phyloP scores from a whole-genome alignment of 2,113 vertebrate species.

The Deroptyus accipitrinus region DNA sequence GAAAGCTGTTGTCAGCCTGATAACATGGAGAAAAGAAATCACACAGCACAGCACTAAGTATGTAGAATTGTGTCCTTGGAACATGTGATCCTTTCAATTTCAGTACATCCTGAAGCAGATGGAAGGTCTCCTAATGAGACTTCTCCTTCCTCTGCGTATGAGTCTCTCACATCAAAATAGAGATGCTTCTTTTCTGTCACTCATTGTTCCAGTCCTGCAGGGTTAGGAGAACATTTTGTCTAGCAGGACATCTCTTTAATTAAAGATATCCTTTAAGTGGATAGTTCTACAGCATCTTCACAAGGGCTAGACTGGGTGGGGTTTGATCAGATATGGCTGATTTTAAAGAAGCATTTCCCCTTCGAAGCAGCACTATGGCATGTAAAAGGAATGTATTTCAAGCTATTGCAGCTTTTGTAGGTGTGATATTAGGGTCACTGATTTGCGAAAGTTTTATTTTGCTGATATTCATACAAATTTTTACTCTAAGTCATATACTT shows the following conservation, averaged over 20 bases:
- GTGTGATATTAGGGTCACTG: neutral
- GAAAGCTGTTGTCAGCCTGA: neutral
- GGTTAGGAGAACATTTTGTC: constrained; percentile 27
- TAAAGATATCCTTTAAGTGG: constrained; percentile 4
- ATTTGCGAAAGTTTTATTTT: neutral
- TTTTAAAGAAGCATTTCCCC: neutral
- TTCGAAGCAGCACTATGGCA: neutral
- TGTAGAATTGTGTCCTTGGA: neutral
- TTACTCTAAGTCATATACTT: neutral
- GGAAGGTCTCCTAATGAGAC: constrained; percentile 26
- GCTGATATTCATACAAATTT: neutral
- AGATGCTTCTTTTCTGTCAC: constrained; percentile 36
- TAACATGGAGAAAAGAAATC: neutral
- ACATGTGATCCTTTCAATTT: neutral
- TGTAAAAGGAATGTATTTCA: neutral
- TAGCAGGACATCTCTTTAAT: neutral
- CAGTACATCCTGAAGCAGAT: constrained; percentile 16
- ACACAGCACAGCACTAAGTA: neutral
- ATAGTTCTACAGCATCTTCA: neutral
- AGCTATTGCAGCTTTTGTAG: neutral
- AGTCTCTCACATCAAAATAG: constrained; percentile 27
- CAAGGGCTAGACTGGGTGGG: neutral
- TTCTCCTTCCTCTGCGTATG: constrained; percentile 36
- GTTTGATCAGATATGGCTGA: neutral
- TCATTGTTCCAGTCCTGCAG: neutral